phyloP scores from a whole-genome alignment of 2,797 vertebrate species.

The Pterois miles region DNA sequence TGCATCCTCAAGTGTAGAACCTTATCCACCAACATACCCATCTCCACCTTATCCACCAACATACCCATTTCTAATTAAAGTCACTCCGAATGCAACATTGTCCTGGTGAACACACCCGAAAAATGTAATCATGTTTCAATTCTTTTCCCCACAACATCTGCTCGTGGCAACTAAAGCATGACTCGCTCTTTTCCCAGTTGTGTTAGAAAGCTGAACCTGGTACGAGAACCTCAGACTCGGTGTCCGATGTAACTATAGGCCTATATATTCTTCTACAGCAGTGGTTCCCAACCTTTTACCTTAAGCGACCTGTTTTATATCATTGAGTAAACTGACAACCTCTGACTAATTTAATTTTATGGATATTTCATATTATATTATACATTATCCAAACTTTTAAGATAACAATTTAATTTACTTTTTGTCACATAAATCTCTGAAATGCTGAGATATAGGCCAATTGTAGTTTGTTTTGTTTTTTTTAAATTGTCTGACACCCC shows the following conservation, averaged over 20 bases:
- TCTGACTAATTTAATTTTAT: too few species aligned
- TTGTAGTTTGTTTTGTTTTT: too few species aligned
- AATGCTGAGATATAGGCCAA: too few species aligned
- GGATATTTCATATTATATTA: too few species aligned
- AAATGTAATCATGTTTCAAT: neutral
- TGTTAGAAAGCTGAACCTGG: neutral
- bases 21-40: neutral
- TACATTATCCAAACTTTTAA: too few species aligned
- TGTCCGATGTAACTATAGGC: neutral
- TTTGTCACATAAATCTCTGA: too few species aligned
- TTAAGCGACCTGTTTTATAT: too few species aligned
- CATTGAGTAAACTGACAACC: too few species aligned
- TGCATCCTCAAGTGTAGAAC: constrained; percentile 17
- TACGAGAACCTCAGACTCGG: neutral
- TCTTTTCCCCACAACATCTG: neutral
- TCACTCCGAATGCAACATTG: neutral
- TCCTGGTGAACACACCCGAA: neutral
- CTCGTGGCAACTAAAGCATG: neutral
- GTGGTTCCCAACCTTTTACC: too few species aligned
- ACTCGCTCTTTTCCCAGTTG: neutral
- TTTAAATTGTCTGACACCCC: too few species aligned
- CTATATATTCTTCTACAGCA: neutral
- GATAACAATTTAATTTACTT: too few species aligned
- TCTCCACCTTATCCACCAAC: neutral
- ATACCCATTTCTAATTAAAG: neutral